Conservation (phyloP, 2,888 invertebrate species). For the Tenodera sinensis region DNA sequence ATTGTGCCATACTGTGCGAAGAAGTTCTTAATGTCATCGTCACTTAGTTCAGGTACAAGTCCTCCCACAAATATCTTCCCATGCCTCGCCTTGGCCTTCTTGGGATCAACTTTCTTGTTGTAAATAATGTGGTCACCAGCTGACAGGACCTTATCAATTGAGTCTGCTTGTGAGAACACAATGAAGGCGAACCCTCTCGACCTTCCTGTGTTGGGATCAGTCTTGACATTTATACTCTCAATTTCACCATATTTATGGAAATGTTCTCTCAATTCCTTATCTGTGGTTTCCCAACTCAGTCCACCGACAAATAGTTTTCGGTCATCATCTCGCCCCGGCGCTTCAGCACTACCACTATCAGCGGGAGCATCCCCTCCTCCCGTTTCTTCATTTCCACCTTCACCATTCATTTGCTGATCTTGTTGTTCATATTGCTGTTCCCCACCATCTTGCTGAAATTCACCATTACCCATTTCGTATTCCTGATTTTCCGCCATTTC, state of each 20-base stretch:
- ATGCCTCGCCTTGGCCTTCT: conserved; percentile 91
- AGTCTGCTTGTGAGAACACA: conserved; percentile 82
- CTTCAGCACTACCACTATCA: too few species aligned
- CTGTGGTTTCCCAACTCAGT: too few species aligned
- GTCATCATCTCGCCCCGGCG: too few species aligned
- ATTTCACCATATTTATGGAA: conserved; percentile 93
- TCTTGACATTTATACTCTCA: conserved; percentile 94
- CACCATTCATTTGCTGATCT: too few species aligned
- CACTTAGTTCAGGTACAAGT: conserved; percentile 84
- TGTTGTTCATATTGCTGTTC: too few species aligned
- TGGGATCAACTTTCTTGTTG: conserved; percentile 93
- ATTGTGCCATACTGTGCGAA: conserved; percentile 91
- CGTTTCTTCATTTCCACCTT: too few species aligned
- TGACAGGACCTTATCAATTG: conserved; percentile 80
- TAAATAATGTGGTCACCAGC: conserved; percentile 89
- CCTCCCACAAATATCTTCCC: conserved; percentile 97
- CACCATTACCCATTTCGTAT: too few species aligned
- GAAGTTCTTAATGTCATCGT: conserved; percentile 90
- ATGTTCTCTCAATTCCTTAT: conserved; percentile 92
- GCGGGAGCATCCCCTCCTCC: too few species aligned
- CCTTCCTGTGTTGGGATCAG: conserved; percentile 90
- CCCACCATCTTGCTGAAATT: too few species aligned
- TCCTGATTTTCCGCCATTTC: too few species aligned
- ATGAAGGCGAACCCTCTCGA: conserved; percentile 97
- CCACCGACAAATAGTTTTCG: too few species aligned